phyloP scores from a whole-genome alignment of 2,113 vertebrate species.

The Camelus dromedarius region DNA sequence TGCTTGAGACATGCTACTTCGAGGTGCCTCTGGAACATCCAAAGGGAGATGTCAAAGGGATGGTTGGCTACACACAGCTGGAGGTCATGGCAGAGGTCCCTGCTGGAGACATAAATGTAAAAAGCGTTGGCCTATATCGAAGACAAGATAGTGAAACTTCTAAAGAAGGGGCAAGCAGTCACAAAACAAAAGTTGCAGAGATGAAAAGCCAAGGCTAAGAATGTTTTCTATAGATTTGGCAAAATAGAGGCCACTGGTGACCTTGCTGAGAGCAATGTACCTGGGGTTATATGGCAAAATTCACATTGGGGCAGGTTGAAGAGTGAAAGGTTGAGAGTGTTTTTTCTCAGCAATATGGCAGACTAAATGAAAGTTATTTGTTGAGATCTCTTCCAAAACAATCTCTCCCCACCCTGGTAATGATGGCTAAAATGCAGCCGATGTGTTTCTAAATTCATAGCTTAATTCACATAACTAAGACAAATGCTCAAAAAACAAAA shows the following conservation, averaged over 20 bases:
- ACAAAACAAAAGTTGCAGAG: neutral
- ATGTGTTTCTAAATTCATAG: neutral
- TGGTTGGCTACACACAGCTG: neutral
- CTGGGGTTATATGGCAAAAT: neutral
- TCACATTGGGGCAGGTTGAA: neutral
- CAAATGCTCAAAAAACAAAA: neutral
- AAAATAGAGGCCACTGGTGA: neutral
- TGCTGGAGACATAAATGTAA: neutral
- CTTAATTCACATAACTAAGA: neutral
- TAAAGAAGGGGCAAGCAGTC: neutral
- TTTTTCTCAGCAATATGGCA: neutral
- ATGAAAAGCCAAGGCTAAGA: neutral
- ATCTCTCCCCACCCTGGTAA: neutral
- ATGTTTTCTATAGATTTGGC: neutral
- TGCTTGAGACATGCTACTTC: neutral
- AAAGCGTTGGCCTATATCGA: neutral
- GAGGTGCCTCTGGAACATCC: neutral
- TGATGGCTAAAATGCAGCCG: neutral
- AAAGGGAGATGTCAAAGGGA: too few relatives aligned
- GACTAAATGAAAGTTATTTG: neutral
- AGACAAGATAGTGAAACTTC: neutral
- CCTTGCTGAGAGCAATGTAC: neutral
- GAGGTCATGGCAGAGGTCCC: neutral
- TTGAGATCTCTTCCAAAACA: neutral
- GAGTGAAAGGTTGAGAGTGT: too few relatives aligned